Conservation (phyloP, 2,797 vertebrate genomes). For the Clamator glandarius region DNA sequence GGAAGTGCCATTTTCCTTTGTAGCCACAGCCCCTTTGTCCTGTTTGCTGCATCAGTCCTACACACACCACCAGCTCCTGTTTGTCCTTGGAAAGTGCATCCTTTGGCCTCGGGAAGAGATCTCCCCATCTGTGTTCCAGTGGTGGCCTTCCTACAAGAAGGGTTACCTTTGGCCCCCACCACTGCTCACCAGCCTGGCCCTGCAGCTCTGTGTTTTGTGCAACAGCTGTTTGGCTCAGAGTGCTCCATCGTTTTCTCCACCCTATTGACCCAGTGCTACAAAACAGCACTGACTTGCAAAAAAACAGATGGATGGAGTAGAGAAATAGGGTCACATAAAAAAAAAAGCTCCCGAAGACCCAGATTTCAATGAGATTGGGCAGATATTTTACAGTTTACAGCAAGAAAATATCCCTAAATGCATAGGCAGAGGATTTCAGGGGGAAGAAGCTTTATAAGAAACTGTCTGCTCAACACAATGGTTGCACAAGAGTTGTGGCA, state of each 20-base stretch:
- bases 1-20: not conserved
- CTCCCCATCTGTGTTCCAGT: not conserved
- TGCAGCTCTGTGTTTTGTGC: not conserved
- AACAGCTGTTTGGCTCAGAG: not conserved
- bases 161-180: not conserved
- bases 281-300: not conserved
- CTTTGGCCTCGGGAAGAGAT: not conserved
- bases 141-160: not conserved
- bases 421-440: not conserved
- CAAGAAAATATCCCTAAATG: not conserved
- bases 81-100: not conserved
- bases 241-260: not conserved
- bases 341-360: not conserved
- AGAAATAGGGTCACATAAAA: not conserved
- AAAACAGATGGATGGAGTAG: not conserved
- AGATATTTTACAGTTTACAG: not conserved
- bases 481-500: not conserved
- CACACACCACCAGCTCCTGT: rapidly evolving
- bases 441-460: not conserved
- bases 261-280: not conserved
- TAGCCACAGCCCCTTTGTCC: not conserved
- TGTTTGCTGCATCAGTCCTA: not conserved
- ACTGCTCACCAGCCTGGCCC: not conserved
- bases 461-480: too few relatives aligned
- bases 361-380: not conserved